These are phyloP conservation scores for Urocolius indicus DNA, from an alignment of 2,113 vertebrate species.

Conservation along the genomic window DNA sequence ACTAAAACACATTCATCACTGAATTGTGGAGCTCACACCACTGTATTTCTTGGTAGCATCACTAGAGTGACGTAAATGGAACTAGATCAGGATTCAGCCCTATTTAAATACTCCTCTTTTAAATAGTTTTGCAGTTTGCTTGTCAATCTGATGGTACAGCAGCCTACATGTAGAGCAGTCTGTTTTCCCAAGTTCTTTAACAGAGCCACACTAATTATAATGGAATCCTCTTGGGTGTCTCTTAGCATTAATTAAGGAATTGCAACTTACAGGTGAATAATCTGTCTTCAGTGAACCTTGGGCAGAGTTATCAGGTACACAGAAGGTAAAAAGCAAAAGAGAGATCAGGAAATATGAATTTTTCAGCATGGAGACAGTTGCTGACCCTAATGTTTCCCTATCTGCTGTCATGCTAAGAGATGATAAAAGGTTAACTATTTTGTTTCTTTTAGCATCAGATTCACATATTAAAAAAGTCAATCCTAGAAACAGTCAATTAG, in stretches of 20 bases:
- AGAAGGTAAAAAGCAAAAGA: conserved; percentile 2
- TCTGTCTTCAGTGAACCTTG: conserved; percentile 3
- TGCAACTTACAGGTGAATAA: conserved; percentile 38
- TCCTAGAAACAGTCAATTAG: conserved; percentile 24
- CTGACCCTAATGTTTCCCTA: background rate
- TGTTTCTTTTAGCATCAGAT: conserved; percentile 28
- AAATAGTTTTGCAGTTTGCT: background rate
- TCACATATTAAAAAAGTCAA: background rate
- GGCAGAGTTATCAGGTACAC: background rate
- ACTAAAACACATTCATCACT: background rate
- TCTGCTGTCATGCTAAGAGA: background rate
- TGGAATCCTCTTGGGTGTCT: conserved; percentile 20
- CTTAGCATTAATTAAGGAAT: conserved; percentile 48
- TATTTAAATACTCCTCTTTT: background rate
- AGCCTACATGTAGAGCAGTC: background rate
- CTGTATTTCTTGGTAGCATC: background rate
- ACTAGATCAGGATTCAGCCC: background rate
- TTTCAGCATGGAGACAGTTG: background rate
- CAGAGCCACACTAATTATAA: conserved; percentile 1
- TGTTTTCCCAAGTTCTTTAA: background rate
- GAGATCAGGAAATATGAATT: background rate
- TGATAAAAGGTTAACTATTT: background rate
- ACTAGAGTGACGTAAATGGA: background rate
- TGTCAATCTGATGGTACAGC: background rate
- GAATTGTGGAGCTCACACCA: background rate